A percentile compares a stretch with the other conserved stretches of the same genome.
Conservation (phyloP, 2,797 vertebrate genomes). For the Stomatorhinus walkeri region DNA sequence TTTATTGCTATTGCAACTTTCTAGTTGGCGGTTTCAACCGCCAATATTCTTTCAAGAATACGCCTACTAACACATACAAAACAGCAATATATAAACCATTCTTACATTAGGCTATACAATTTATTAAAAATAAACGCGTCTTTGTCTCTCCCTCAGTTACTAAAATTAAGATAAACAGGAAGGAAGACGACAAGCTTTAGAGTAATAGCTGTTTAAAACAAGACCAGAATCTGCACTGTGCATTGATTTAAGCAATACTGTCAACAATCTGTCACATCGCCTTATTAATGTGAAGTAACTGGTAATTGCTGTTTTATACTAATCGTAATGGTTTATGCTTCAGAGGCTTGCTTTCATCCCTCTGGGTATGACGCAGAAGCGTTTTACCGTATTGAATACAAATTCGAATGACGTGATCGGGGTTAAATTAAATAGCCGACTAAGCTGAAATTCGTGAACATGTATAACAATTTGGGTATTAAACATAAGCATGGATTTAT, state of each 20-base stretch:
- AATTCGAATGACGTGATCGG: neutral
- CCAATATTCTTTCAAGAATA: neutral
- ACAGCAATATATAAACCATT: neutral
- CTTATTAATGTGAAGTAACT: neutral
- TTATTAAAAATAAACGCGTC: neutral
- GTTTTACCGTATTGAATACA: neutral
- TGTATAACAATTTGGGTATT: neutral
- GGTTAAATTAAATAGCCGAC: neutral
- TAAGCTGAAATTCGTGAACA: neutral
- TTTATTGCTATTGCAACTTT: neutral
- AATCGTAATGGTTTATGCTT: slow-evolving; percentile 2
- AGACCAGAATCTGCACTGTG: neutral
- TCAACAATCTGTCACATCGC: neutral
- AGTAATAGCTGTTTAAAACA: neutral
- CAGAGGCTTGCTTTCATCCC: neutral
- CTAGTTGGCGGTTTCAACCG: neutral
- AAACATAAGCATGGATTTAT: neutral
- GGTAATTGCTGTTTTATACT: neutral
- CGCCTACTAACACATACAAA: neutral
- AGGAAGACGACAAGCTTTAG: neutral
- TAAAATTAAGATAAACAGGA: neutral
- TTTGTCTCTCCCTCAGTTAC: neutral
- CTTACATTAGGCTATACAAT: neutral
- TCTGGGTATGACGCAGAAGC: neutral
- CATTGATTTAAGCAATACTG: neutral